Evolutionary conservation across 2,113 vertebrate genomes (phyloP).

Genomic region (Rafetus swinhoei): DNA sequence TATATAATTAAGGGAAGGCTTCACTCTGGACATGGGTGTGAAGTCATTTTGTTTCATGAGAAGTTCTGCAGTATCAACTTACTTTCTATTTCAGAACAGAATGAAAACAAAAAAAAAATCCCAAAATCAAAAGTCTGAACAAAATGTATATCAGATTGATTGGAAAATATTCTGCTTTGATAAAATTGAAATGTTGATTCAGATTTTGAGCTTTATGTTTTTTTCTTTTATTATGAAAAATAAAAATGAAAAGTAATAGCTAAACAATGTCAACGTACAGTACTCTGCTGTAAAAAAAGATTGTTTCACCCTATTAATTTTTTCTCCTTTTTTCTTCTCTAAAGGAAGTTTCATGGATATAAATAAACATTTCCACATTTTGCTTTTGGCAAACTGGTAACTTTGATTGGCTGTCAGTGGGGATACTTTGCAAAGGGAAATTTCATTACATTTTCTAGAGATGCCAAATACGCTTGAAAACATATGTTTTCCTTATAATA

Average conservation of each 20-base stretch:
- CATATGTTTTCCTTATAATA: neutral
- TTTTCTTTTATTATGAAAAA: fast-evolving
- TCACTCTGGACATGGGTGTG: neutral
- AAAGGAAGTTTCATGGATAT: neutral
- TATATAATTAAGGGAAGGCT: neutral
- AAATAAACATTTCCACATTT: neutral
- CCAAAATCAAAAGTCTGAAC: fast-evolving
- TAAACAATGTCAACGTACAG: neutral
- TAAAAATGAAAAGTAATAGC: neutral
- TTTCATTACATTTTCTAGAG: neutral
- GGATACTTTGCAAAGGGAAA: neutral
- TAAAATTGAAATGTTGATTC: neutral
- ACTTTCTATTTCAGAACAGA: neutral
- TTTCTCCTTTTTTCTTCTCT: neutral
- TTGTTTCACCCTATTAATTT: neutral
- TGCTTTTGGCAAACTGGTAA: neutral
- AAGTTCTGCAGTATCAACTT: neutral
- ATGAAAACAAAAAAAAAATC: fast-evolving
- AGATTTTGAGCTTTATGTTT: neutral
- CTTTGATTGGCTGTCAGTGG: neutral
- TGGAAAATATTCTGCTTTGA: neutral
- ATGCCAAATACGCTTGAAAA: neutral
- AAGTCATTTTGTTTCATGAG: neutral
- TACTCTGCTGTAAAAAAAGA: neutral
- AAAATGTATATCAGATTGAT: neutral